Percentiles rank a stretch among this genome's conserved stretches.
phyloP scores from a whole-genome alignment of 2,113 vertebrate genomes.

The Coturnix japonica region DNA sequence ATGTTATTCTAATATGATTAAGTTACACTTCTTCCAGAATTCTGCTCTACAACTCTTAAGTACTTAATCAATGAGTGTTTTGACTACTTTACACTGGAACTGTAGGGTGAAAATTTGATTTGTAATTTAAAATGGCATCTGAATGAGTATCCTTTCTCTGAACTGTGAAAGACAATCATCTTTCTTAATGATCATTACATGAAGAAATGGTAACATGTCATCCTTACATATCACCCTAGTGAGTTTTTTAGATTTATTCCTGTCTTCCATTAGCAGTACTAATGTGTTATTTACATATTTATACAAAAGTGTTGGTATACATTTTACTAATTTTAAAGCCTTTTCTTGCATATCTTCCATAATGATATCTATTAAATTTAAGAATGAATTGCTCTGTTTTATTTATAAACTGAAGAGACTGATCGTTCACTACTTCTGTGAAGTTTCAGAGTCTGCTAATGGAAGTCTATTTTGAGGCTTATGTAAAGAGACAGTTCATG shows the following conservation, averaged over 20 bases:
- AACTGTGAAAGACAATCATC: constrained; percentile 64
- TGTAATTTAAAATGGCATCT: constrained; percentile 61
- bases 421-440: neutral
- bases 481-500: neutral
- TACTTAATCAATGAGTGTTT: constrained; percentile 61
- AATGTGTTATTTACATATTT: constrained; percentile 47
- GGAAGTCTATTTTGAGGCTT: neutral
- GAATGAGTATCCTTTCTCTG: constrained; percentile 50
- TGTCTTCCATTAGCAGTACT: constrained; percentile 23
- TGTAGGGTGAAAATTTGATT: constrained; percentile 53
- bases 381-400: neutral
- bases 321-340: constrained; percentile 39
- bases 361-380: constrained; percentile 16
- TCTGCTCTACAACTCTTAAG: constrained; percentile 41
- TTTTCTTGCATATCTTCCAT: constrained; percentile 19
- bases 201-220: neutral
- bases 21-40: constrained; percentile 49
- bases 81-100: constrained; percentile 57
- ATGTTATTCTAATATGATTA: constrained; percentile 51
- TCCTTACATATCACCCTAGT: constrained; percentile 22
- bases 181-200: constrained; percentile 38
- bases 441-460: constrained; percentile 2
- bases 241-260: constrained; percentile 24
- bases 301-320: constrained; percentile 6
- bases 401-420: constrained; percentile 6